A percentile compares a stretch with the other conserved stretches of the same genome.
phyloP scores from a whole-genome alignment of 2,888 invertebrate genomes.

The Ophioninae sp. region DNA sequence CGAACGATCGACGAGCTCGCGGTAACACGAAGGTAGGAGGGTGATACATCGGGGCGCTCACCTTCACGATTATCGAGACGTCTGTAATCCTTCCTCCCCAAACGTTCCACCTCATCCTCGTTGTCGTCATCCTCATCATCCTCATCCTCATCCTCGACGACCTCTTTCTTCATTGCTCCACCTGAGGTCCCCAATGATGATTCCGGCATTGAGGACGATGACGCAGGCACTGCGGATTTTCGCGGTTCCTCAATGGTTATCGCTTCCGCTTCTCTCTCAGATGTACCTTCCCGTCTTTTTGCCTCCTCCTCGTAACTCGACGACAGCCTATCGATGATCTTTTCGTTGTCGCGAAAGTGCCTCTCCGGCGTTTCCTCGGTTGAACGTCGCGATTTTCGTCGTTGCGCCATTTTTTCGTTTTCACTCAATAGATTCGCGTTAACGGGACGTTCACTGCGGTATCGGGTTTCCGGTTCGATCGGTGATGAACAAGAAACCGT shows the following conservation, averaged over 20 bases:
- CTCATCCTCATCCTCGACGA: conserved; percentile 63
- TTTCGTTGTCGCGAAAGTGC: conserved; percentile 37
- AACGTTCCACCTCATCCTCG: conserved; percentile 77
- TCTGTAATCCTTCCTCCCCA: conserved; percentile 75
- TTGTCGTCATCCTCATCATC: conserved; percentile 73
- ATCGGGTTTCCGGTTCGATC: conserved; percentile 50
- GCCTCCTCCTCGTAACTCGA: conserved; percentile 62
- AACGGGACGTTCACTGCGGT: conserved; percentile 41
- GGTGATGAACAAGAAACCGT: conserved; percentile 43
- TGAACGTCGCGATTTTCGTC: conserved; percentile 45
- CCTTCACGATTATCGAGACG: conserved; percentile 67
- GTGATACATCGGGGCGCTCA: conserved; percentile 68
- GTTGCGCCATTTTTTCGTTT: conserved; percentile 65
- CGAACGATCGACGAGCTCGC: conserved; percentile 82
- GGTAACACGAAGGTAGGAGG: conserved; percentile 67
- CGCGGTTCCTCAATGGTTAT: conserved; percentile 54
- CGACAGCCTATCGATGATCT: conserved; percentile 33
- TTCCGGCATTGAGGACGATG: conserved; percentile 77
- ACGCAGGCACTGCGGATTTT: conserved; percentile 70
- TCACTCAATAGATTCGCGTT: conserved; percentile 24
- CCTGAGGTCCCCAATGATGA: conserved; percentile 68
- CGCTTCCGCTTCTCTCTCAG: conserved; percentile 57
- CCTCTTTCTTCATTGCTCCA: conserved; percentile 53
- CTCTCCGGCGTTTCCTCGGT: conserved; percentile 35
- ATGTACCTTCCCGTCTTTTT: conserved; percentile 63